Evolutionary conservation across 2,797 vertebrate species (phyloP).

Genomic region (Agapornis canus): DNA sequence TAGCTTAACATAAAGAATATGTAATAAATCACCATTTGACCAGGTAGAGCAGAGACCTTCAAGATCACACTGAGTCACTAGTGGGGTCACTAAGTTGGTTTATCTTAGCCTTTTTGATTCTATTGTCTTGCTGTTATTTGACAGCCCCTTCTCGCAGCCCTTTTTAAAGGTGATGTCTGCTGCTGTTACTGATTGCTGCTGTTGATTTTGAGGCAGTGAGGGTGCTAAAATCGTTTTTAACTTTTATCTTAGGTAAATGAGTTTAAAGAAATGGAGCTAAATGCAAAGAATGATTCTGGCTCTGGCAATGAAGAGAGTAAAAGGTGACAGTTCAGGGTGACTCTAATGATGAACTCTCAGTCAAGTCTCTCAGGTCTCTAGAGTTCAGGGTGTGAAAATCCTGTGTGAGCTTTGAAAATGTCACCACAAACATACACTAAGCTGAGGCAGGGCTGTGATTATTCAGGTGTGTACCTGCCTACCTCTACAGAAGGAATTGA

Average conservation of each 20-base stretch:
- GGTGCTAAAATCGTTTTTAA: not conserved
- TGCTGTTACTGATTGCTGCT: not conserved
- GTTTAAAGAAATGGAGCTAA: not conserved
- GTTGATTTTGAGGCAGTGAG: not conserved
- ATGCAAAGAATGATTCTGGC: not conserved
- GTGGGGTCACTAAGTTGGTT: not conserved
- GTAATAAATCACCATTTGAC: not conserved
- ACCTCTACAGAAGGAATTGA: too few species aligned
- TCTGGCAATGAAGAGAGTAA: not conserved
- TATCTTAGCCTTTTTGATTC: not conserved
- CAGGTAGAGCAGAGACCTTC: not conserved
- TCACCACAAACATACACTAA: fast-evolving
- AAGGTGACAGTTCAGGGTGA: not conserved
- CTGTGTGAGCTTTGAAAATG: not conserved
- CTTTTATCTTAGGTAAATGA: not conserved
- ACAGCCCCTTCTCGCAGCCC: not conserved
- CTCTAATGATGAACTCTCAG: not conserved
- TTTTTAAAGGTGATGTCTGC: not conserved
- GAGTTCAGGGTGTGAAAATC: not conserved
- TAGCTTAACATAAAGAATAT: not conserved
- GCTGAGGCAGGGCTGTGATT: not conserved
- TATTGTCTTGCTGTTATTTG: not conserved
- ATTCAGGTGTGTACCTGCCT: fast-evolving
- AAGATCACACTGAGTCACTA: fast-evolving
- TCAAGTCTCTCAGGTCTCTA: not conserved